phyloP scores from a whole-genome alignment of 2,888 invertebrate genomes.

The Dryocosmus kuriphilus region DNA sequence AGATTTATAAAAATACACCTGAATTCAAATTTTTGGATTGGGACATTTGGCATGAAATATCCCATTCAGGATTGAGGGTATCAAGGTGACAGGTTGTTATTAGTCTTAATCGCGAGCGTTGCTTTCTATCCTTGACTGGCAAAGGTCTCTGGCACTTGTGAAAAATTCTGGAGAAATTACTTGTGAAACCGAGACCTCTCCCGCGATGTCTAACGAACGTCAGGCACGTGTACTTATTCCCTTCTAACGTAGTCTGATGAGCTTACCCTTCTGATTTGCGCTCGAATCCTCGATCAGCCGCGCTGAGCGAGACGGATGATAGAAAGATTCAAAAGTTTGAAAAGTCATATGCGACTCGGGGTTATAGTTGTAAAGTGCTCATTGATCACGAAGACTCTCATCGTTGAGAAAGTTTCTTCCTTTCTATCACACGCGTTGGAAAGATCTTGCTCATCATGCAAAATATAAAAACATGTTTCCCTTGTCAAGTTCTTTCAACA shows the following conservation, averaged over 20 bases:
- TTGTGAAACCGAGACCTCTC: slow-evolving; percentile 58
- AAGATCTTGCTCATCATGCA: not conserved
- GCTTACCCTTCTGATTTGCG: slow-evolving; percentile 41
- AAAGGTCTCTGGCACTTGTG: slow-evolving; percentile 48
- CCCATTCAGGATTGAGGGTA: not conserved
- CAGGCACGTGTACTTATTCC: slow-evolving; percentile 52
- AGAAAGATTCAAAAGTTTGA: slow-evolving; percentile 53
- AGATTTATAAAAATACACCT: too few relatives aligned
- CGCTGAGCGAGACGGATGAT: slow-evolving; percentile 47
- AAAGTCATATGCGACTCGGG: slow-evolving; percentile 52
- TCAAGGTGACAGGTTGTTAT: slow-evolving; percentile 47
- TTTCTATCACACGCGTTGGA: not conserved
- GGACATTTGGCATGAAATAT: not conserved
- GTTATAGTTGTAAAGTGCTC: slow-evolving; percentile 23
- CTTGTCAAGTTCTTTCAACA: not conserved
- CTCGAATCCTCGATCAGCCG: slow-evolving; percentile 55
- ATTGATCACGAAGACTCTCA: slow-evolving; percentile 27
- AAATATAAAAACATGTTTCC: not conserved
- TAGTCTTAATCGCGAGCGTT: slow-evolving; percentile 56
- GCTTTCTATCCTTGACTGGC: slow-evolving; percentile 57
- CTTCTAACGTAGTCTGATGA: slow-evolving; percentile 55
- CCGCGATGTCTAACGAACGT: slow-evolving; percentile 49
- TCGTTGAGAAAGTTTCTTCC: slow-evolving; percentile 31
- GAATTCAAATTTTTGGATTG: not conserved
- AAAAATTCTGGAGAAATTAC: slow-evolving; percentile 53